Conservation (phyloP, 2,888 invertebrate genomes). For the Lypha dubia region DNA sequence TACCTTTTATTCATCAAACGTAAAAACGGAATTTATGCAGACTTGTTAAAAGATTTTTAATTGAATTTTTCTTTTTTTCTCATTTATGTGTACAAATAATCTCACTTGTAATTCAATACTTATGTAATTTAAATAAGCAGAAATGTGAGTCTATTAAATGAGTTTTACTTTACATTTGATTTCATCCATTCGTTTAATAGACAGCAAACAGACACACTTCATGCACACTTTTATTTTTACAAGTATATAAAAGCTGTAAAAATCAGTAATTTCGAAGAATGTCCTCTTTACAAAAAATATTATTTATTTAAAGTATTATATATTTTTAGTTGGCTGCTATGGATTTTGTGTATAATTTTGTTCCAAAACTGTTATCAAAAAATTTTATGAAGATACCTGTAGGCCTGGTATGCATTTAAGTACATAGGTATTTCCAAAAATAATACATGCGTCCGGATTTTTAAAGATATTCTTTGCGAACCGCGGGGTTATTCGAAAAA, state of each 20-base stretch:
- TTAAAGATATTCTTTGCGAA: no score
- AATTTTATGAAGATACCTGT: no score
- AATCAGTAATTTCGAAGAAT: not conserved
- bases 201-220: constrained; percentile 5
- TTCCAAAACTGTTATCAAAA: no score
- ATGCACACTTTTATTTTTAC: constrained; percentile 6
- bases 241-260: not conserved
- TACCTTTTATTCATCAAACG: not conserved
- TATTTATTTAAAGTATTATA: no score
- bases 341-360: no score
- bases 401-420: no score
- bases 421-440: no score
- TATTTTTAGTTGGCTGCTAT: no score
- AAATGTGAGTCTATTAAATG: constrained; percentile 26
- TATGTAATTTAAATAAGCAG: constrained; percentile 15
- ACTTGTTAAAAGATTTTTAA: constrained; percentile 7
- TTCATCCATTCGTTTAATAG: not conserved
- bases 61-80: constrained; percentile 6
- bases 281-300: not conserved
- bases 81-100: not conserved
- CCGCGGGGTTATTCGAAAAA: no score
- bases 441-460: no score
- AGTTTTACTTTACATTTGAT: constrained; percentile 14
- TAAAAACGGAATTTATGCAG: not conserved
- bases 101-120: constrained; percentile 28